These are phyloP conservation scores for Zaprionus ghesquierei DNA, from an alignment of 1,140 invertebrate species.

Conservation along the genomic window DNA sequence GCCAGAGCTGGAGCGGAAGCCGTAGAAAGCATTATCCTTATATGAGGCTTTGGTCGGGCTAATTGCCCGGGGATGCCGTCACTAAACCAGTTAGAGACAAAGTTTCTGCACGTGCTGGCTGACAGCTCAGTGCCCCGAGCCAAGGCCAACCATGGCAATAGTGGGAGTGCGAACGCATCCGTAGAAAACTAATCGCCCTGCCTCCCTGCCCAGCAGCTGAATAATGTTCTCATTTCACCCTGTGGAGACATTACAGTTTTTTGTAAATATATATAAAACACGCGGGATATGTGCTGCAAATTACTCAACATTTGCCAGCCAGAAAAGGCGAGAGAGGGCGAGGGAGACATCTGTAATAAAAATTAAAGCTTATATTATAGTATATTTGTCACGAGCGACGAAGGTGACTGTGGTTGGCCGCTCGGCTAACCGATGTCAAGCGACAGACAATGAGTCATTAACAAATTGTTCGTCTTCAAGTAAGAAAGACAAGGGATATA, in stretches of 20 bases:
- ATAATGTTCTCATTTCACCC: background rate
- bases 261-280: slow-evolving; percentile 61
- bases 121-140: slow-evolving; percentile 60
- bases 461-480: slow-evolving; percentile 56
- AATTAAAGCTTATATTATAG: slow-evolving; percentile 68
- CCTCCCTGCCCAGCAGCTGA: background rate
- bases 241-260: background rate
- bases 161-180: too few relatives aligned
- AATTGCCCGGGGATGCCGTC: slow-evolving; percentile 50
- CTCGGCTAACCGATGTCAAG: slow-evolving; percentile 63
- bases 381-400: slow-evolving; percentile 55
- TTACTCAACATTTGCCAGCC: slow-evolving; percentile 38
- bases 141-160: too few relatives aligned
- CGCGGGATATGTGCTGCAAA: slow-evolving; percentile 60
- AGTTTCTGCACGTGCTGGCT: slow-evolving; percentile 62
- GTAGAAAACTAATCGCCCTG: too few relatives aligned
- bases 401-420: slow-evolving; percentile 9
- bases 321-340: background rate
- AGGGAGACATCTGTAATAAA: slow-evolving; percentile 44
- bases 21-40: slow-evolving; percentile 58
- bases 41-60: slow-evolving; percentile 37
- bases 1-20: background rate
- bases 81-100: slow-evolving; percentile 30
- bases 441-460: slow-evolving; percentile 63
- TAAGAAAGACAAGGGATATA: slow-evolving; percentile 53